A percentile compares a stretch with the other conserved stretches of the same genome.
These are phyloP conservation scores for Macrophya annulata DNA, from an alignment of 2,888 invertebrate species.

Conservation along the genomic window DNA sequence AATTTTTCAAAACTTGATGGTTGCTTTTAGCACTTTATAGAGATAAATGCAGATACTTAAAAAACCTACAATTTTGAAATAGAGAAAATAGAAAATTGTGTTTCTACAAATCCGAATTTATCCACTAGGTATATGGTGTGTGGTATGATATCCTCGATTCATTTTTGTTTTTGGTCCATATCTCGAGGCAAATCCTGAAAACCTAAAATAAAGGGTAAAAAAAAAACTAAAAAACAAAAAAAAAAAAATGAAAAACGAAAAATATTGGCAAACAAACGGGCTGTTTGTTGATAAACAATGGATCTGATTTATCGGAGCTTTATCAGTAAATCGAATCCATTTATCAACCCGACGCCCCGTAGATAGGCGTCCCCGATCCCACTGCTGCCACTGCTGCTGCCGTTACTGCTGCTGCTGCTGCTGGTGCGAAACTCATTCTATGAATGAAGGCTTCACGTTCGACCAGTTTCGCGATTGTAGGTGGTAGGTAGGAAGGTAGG, in stretches of 20 bases:
- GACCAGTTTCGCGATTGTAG: constrained; percentile 43
- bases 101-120: background rate
- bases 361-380: constrained; percentile 43
- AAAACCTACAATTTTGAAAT: background rate
- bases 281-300: constrained; percentile 71
- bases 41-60: no score
- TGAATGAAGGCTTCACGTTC: constrained; percentile 54
- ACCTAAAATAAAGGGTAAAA: constrained; percentile 1
- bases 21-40: no score
- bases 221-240: no score
- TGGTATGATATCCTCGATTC: background rate
- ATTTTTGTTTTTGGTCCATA: background rate
- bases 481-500: background rate
- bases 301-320: constrained; percentile 69
- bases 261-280: constrained; percentile 57
- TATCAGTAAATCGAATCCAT: constrained; percentile 72
- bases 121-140: background rate
- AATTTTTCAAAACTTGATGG: no score
- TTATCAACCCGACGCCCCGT: constrained; percentile 62
- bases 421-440: constrained; percentile 39
- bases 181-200: background rate
- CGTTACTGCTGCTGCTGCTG: background rate
- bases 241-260: no score
- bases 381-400: background rate
- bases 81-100: background rate